Percentiles rank a stretch among this genome's conserved stretches.
These are phyloP conservation scores for Druon quercuslanigerum DNA, from an alignment of 1,140 invertebrate species.

Conservation along the genomic window DNA sequence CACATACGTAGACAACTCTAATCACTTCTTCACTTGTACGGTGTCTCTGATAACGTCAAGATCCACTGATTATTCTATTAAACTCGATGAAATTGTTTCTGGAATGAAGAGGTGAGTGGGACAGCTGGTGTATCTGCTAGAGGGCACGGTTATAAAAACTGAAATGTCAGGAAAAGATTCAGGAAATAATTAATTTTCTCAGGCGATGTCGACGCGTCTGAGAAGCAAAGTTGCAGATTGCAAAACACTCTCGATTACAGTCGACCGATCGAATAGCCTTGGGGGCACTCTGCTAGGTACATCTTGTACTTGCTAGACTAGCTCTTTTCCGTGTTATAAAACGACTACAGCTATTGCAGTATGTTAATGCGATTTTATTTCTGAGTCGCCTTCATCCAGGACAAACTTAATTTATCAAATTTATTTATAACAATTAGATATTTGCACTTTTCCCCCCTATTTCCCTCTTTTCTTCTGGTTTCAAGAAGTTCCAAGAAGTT, in stretches of 20 bases:
- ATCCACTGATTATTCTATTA: not conserved
- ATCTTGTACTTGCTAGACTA: not conserved
- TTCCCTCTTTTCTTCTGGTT: too few species aligned
- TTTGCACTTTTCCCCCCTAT: too few species aligned
- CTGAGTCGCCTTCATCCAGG: not conserved
- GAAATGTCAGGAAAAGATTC: constrained; percentile 18
- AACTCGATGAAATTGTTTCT: not conserved
- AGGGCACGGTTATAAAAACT: not conserved
- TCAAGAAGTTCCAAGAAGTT: too few species aligned
- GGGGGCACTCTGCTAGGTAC: not conserved
- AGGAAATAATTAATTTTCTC: constrained; percentile 17
- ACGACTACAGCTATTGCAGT: not conserved
- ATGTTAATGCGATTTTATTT: not conserved
- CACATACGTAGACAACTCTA: too few species aligned
- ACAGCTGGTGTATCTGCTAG: not conserved
- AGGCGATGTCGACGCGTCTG: not conserved
- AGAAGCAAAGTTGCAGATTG: constrained; percentile 12
- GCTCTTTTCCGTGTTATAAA: not conserved
- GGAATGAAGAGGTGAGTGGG: not conserved
- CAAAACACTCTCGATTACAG: constrained; percentile 17
- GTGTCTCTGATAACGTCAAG: not conserved
- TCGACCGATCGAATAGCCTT: not conserved
- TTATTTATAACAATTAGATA: not conserved
- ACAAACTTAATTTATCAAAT: not conserved
- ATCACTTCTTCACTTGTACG: not conserved